phyloP scores from a whole-genome alignment of 1,140 invertebrate species.

The Heterodera schachtii region DNA sequence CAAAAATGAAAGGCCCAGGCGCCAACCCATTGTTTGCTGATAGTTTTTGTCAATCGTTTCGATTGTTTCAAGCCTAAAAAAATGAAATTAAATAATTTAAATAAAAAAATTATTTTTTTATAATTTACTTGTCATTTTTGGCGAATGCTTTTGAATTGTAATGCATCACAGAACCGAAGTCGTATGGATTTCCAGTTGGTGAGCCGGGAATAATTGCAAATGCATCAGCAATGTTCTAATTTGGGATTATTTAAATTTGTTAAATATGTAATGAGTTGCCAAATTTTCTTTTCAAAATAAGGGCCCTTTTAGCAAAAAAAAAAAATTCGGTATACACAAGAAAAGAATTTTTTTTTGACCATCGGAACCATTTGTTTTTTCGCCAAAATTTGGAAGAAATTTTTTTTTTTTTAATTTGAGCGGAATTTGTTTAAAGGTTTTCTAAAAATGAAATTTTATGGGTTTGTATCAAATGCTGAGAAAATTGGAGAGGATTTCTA shows the following conservation, averaged over 20 bases:
- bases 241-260: too few relatives aligned
- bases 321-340: too few relatives aligned
- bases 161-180: slow-evolving; percentile 27
- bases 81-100: background rate
- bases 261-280: too few relatives aligned
- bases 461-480: too few relatives aligned
- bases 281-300: background rate
- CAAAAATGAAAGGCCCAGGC: slow-evolving; percentile 21
- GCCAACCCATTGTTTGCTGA: slow-evolving; percentile 24
- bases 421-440: too few relatives aligned
- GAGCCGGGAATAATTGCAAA: slow-evolving; percentile 25
- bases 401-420: too few relatives aligned
- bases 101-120: background rate
- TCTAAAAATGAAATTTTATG: too few relatives aligned
- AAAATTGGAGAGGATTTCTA: too few relatives aligned
- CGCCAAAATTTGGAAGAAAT: too few relatives aligned
- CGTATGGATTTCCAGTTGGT: slow-evolving; percentile 25
- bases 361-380: too few relatives aligned
- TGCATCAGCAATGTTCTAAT: slow-evolving; percentile 30
- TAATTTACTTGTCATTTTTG: slow-evolving; percentile 25
- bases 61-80: slow-evolving; percentile 3
- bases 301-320: too few relatives aligned
- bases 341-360: too few relatives aligned
- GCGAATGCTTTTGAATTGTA: slow-evolving; percentile 19
- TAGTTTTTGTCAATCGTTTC: slow-evolving; percentile 31